A percentile compares a stretch with the other conserved stretches of the same genome.
Conservation (phyloP, 2,113 vertebrate species). For the Indri indri region DNA sequence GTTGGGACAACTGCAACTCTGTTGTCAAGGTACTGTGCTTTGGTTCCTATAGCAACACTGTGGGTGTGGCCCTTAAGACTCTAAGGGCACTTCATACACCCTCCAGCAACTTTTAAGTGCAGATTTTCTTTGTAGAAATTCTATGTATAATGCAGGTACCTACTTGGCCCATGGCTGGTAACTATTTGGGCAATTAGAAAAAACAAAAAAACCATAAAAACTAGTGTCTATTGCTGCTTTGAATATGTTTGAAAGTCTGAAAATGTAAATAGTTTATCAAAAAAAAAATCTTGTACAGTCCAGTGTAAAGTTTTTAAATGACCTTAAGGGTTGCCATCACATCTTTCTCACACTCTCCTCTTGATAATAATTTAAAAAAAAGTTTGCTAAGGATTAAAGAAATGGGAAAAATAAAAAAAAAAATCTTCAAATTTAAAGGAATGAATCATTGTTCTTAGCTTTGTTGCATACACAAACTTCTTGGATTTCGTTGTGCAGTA, state of each 20-base stretch:
- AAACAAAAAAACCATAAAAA: constrained; percentile 83
- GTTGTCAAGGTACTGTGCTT: constrained; percentile 95
- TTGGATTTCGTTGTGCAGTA: constrained; percentile 98
- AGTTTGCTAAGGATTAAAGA: constrained; percentile 94
- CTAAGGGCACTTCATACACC: constrained; percentile 86
- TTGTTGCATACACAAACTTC: constrained; percentile 95
- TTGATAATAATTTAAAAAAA: constrained; percentile 92
- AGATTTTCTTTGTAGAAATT: constrained; percentile 92
- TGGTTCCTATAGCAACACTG: constrained; percentile 93
- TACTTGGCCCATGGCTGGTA: constrained; percentile 94
- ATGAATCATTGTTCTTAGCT: constrained; percentile 91
- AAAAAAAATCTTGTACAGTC: constrained; percentile 99
- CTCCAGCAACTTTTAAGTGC: constrained; percentile 89
- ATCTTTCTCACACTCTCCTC: constrained; percentile 95
- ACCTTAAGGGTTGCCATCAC: constrained; percentile 97
- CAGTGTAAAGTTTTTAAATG: constrained; percentile 99
- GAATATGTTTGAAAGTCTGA: constrained; percentile 99
- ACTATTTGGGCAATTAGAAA: constrained; percentile 95
- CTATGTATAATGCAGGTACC: constrained; percentile 94
- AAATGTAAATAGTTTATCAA: constrained; percentile 99
- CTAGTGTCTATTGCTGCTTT: constrained; percentile 99
- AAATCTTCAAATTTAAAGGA: constrained; percentile 77
- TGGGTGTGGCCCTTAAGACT: constrained; percentile 88
- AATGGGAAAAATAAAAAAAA: constrained; percentile 62
- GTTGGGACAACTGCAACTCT: constrained; percentile 89